Percentiles rank a stretch among this genome's conserved stretches.
Conservation (phyloP, 2,113 vertebrate species). For the Albula goreensis region DNA sequence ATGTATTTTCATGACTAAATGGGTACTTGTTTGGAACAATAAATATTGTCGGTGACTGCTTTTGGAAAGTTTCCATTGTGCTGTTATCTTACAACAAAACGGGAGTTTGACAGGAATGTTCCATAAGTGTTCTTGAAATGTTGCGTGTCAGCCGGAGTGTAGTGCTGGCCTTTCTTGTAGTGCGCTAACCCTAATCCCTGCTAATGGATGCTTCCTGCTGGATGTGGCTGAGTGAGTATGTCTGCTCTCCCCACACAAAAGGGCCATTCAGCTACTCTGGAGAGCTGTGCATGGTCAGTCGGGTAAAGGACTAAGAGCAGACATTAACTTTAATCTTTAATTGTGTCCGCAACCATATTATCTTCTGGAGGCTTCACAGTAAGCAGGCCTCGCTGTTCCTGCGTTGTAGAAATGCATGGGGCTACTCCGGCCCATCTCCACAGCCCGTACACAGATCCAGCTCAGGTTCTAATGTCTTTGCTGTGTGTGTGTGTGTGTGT, state of each 20-base stretch:
- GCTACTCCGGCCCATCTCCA: not conserved
- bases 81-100: not conserved
- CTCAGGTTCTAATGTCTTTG: not conserved
- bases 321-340: not conserved
- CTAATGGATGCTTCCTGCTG: not conserved
- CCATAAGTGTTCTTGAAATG: not conserved
- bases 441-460: not conserved
- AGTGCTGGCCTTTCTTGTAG: not conserved
- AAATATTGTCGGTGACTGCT: not conserved
- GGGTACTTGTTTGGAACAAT: not conserved
- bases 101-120: not conserved
- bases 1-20: not conserved
- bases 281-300: not conserved
- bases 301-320: not conserved
- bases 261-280: not conserved
- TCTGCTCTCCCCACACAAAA: not conserved
- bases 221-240: not conserved
- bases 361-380: not conserved
- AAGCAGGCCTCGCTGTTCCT: not conserved
- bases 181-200: not conserved
- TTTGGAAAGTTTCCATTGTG: not conserved
- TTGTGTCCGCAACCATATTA: not conserved
- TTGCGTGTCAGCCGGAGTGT: not conserved
- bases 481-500: constrained; percentile 19
- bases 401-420: not conserved